A percentile compares a stretch with the other conserved stretches of the same genome.
These are phyloP conservation scores for Drosophila anceps DNA, from an alignment of 2,888 invertebrate species.

Conservation along the genomic window DNA sequence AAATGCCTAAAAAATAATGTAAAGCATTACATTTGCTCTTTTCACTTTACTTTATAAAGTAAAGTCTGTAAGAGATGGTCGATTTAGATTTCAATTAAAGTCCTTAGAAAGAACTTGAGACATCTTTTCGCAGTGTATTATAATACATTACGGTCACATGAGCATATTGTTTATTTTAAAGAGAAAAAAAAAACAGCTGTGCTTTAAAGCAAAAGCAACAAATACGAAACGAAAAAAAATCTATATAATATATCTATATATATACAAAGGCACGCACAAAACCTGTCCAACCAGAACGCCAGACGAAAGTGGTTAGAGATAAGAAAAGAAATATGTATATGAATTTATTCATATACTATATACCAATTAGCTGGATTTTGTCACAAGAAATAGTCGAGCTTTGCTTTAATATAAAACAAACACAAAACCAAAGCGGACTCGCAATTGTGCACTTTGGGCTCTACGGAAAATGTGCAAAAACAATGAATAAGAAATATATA, in stretches of 20 bases:
- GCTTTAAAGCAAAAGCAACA: slow-evolving; percentile 15
- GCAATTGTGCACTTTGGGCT: slow-evolving; percentile 28
- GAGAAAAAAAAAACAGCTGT: slow-evolving; percentile 41
- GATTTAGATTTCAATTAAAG: not conserved
- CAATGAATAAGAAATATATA: slow-evolving; percentile 5
- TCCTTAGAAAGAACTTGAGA: not conserved
- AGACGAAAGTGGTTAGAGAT: slow-evolving; percentile 41
- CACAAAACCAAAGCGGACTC: slow-evolving; percentile 7
- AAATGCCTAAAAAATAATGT: too few relatives aligned
- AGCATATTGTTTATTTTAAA: slow-evolving; percentile 13
- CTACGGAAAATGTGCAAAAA: slow-evolving; percentile 13
- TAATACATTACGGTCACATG: slow-evolving; percentile 6
- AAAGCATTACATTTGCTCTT: not conserved
- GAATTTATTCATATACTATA: not conserved
- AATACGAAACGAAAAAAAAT: slow-evolving; percentile 13
- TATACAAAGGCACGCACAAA: slow-evolving; percentile 44
- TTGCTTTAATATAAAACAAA: not conserved
- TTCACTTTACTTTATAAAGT: not conserved
- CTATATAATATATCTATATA: slow-evolving; percentile 17
- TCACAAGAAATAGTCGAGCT: slow-evolving; percentile 32
- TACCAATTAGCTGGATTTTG: slow-evolving; percentile 36
- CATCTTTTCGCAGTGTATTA: not conserved
- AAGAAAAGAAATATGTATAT: slow-evolving; percentile 18
- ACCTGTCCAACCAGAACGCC: slow-evolving; percentile 56
- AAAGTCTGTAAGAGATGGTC: not conserved